phyloP scores from a whole-genome alignment of 2,797 vertebrate genomes.

The Oceanodroma leucorhoa region DNA sequence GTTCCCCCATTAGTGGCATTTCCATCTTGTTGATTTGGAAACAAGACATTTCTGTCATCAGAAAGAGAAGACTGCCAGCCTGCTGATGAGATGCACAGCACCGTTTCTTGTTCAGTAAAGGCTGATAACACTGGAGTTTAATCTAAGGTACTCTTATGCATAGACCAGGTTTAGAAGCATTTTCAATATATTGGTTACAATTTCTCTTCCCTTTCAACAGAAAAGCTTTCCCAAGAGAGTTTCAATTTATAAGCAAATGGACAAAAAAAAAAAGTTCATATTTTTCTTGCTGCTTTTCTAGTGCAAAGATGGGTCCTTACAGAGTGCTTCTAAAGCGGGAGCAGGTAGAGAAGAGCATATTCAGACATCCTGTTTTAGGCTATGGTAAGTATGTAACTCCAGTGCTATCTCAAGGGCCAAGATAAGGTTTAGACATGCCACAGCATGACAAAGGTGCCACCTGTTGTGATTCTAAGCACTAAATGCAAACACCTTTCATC shows the following conservation, averaged over 20 bases:
- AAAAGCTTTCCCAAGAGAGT: not conserved
- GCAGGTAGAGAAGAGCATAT: not conserved
- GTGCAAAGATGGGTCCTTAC: not conserved
- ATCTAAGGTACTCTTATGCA: not conserved
- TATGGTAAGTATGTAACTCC: not conserved
- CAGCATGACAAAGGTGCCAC: not conserved
- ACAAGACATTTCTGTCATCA: not conserved
- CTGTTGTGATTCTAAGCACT: rapidly evolving
- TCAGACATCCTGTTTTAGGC: not conserved
- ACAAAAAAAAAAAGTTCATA: not conserved
- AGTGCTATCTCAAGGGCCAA: not conserved
- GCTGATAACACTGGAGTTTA: not conserved
- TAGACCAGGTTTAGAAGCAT: not conserved
- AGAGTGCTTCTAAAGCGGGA: not conserved
- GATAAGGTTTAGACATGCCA: not conserved
- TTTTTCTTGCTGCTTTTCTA: not conserved
- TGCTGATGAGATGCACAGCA: not conserved
- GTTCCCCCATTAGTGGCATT: not conserved
- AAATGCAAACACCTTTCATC: not conserved
- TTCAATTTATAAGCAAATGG: not conserved
- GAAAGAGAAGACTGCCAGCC: not conserved
- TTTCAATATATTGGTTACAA: not conserved
- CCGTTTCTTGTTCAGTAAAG: not conserved
- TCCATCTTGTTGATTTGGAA: not conserved
- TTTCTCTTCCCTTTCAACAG: not conserved